Conservation (phyloP, 2,113 vertebrate species). For the Diadophis punctatus region DNA sequence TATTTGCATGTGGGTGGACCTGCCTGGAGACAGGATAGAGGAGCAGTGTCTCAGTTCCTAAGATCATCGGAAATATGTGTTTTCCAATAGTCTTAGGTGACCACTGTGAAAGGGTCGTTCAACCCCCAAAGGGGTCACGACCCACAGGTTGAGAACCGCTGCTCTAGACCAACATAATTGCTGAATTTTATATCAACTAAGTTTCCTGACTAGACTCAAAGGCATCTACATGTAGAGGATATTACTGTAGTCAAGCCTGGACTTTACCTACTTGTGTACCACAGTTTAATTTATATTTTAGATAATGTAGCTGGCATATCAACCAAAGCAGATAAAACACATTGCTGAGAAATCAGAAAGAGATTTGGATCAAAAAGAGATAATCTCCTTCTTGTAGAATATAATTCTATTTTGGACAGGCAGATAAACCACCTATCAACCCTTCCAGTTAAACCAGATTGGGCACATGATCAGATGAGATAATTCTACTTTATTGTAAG, state of each 20-base stretch:
- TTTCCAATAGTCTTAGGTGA: too few relatives aligned
- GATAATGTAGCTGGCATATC: not conserved
- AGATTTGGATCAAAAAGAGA: not conserved
- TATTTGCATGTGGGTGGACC: too few relatives aligned
- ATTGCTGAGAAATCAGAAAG: not conserved
- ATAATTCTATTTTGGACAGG: not conserved
- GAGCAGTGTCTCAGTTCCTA: too few relatives aligned
- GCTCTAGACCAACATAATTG: not conserved
- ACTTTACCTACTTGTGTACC: not conserved
- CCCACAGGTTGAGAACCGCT: too few relatives aligned
- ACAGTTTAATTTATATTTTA: not conserved
- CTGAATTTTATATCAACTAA: not conserved
- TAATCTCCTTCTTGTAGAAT: not conserved
- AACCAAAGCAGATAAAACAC: not conserved
- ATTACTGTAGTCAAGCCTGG: not conserved
- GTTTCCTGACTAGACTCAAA: not conserved
- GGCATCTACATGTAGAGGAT: not conserved
- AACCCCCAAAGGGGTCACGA: too few relatives aligned
- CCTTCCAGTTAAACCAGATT: too few relatives aligned
- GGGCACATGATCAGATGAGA: too few relatives aligned
- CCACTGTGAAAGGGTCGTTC: too few relatives aligned
- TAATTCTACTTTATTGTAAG: too few relatives aligned
- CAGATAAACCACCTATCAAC: not conserved
- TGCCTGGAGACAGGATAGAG: too few relatives aligned
- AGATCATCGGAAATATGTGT: too few relatives aligned